These are phyloP conservation scores for Nemotelus pantherinus DNA, from an alignment of 2,888 invertebrate genomes.

Conservation along the genomic window DNA sequence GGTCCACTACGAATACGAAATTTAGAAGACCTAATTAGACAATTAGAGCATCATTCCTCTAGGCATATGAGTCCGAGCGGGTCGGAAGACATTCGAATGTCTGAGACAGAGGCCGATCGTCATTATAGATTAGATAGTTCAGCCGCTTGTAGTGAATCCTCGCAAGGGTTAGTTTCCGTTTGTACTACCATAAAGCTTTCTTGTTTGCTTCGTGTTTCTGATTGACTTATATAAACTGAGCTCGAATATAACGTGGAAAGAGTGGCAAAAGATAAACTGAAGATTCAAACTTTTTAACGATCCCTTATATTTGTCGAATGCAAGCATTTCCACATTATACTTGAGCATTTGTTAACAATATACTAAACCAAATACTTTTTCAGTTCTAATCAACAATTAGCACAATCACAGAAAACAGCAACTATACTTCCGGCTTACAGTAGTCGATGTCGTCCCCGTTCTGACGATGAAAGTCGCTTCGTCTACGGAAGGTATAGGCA, in stretches of 20 bases:
- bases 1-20: slow-evolving; percentile 91
- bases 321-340: not conserved
- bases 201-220: not conserved
- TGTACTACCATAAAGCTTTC: not conserved
- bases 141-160: slow-evolving; percentile 76
- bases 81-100: slow-evolving; percentile 84
- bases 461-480: slow-evolving; percentile 79
- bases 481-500: slow-evolving; percentile 75
- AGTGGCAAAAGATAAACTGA: not conserved
- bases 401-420: slow-evolving; percentile 66
- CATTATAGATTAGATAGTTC: slow-evolving; percentile 86
- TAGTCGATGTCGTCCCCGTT: slow-evolving; percentile 70
- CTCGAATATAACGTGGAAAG: not conserved
- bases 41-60: slow-evolving; percentile 85
- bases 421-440: slow-evolving; percentile 67
- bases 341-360: not conserved
- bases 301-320: not conserved
- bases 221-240: slow-evolving; percentile 22
- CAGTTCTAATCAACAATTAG: slow-evolving; percentile 66
- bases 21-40: slow-evolving; percentile 89
- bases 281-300: not conserved
- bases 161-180: slow-evolving; percentile 70
- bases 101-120: slow-evolving; percentile 89
- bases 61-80: slow-evolving; percentile 91
- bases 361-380: slow-evolving; percentile 14